Percentiles rank a stretch among this genome's conserved stretches.
Conservation (phyloP, 2,797 vertebrate species). For the Hemibagrus guttatus region DNA sequence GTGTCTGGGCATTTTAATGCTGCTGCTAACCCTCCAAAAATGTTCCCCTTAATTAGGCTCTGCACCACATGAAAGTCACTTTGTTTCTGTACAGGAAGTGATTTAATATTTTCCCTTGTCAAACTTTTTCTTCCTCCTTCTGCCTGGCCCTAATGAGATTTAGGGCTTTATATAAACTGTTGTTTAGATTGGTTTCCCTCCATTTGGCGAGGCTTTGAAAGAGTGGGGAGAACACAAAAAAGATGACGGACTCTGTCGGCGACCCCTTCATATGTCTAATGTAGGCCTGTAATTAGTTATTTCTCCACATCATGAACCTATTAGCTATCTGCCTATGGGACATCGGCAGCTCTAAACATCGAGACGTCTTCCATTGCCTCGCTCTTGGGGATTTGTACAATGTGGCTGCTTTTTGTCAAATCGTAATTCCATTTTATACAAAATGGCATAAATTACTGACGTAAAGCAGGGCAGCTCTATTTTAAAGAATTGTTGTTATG, state of each 20-base stretch:
- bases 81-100: constrained; percentile 67
- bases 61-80: constrained; percentile 67
- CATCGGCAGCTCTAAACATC: constrained; percentile 48
- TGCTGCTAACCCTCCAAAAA: constrained; percentile 60
- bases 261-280: constrained; percentile 60
- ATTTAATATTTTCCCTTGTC: constrained; percentile 69
- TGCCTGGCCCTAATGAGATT: constrained; percentile 68
- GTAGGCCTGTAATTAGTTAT: constrained; percentile 67
- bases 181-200: constrained; percentile 70
- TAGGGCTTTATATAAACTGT: constrained; percentile 68
- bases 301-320: constrained; percentile 67
- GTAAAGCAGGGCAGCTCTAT: constrained; percentile 22
- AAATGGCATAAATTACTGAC: constrained; percentile 39
- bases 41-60: constrained; percentile 65
- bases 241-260: constrained; percentile 56
- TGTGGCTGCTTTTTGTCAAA: constrained; percentile 34
- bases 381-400: constrained; percentile 37
- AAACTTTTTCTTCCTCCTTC: constrained; percentile 64
- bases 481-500: constrained; percentile 15
- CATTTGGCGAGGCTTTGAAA: constrained; percentile 64
- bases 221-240: constrained; percentile 50
- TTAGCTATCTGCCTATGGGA: constrained; percentile 61
- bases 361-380: constrained; percentile 28
- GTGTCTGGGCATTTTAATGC: constrained; percentile 54
- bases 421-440: constrained; percentile 34